These are phyloP conservation scores for Chauna torquata DNA, from an alignment of 2,113 vertebrate species.

Conservation along the genomic window DNA sequence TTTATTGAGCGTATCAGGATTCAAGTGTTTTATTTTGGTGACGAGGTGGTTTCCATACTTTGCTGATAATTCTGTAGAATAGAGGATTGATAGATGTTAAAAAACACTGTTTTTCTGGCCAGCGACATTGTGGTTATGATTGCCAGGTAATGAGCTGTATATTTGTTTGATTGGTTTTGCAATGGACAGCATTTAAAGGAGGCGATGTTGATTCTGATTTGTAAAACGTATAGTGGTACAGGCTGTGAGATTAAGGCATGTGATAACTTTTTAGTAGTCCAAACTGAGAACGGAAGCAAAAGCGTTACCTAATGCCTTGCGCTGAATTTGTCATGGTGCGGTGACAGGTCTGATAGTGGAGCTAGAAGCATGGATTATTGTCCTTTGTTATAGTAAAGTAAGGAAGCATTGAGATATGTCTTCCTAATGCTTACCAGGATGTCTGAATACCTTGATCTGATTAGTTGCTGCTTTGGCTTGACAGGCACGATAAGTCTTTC, in stretches of 20 bases:
- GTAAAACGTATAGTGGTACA: neutral
- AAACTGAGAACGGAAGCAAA: neutral
- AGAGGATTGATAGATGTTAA: neutral
- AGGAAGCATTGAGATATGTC: neutral
- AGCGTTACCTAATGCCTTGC: neutral
- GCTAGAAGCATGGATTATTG: neutral
- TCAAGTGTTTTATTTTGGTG: neutral
- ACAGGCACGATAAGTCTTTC: neutral
- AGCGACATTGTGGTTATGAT: neutral
- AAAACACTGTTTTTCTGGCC: neutral
- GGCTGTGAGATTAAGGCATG: neutral
- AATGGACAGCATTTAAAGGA: too few relatives aligned
- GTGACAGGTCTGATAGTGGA: neutral
- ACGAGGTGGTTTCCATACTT: neutral
- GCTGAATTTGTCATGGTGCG: neutral
- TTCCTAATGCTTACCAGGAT: neutral
- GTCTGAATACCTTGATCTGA: neutral
- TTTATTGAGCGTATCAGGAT: neutral
- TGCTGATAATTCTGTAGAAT: rapidly evolving
- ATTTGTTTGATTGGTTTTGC: neutral
- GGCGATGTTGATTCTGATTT: neutral
- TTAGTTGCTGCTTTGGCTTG: neutral
- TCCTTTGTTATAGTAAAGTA: neutral
- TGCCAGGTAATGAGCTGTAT: neutral
- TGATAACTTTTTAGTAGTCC: neutral